Conservation (phyloP, 2,888 invertebrate species). For the Phyto melanocephala region DNA sequence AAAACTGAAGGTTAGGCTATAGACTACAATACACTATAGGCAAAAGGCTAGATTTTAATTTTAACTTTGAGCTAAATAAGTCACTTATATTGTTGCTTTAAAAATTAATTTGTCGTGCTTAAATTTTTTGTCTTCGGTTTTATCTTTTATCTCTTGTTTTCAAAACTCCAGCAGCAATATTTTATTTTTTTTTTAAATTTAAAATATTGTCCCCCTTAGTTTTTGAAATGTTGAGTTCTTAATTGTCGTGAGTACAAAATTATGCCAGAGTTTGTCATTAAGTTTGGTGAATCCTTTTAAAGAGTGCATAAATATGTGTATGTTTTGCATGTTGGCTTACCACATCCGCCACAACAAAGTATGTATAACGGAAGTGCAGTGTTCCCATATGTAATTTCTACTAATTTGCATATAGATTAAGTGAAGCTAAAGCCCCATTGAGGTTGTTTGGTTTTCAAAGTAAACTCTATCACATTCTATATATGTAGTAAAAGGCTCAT, state of each 20-base stretch:
- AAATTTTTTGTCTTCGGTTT: too few relatives aligned
- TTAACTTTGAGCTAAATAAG: too few relatives aligned
- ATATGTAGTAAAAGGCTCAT: background rate
- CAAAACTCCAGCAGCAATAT: too few relatives aligned
- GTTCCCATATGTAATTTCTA: conserved; percentile 67
- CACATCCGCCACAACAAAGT: conserved; percentile 59
- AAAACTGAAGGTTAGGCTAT: too few relatives aligned
- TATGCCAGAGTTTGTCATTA: background rate
- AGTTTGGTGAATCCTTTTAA: background rate
- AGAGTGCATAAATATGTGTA: conserved; percentile 2
- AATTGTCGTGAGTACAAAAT: background rate
- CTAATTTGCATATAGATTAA: conserved; percentile 70
- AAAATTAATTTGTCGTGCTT: too few relatives aligned
- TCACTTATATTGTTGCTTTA: too few relatives aligned
- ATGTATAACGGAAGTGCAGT: conserved; percentile 62
- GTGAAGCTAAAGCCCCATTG: conserved; percentile 63
- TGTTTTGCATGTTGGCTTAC: conserved; percentile 45
- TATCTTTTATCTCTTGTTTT: too few relatives aligned
- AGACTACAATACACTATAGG: too few relatives aligned
- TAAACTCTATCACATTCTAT: background rate
- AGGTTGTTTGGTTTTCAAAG: conserved; percentile 57
- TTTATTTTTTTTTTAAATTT: too few relatives aligned
- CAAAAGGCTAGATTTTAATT: too few relatives aligned
- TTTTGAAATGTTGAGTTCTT: background rate
- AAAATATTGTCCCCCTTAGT: background rate